A percentile compares a stretch with the other conserved stretches of the same genome.
Evolutionary conservation across 1,140 invertebrate species (phyloP).

Genomic region (Eriosoma lanigerum): DNA sequence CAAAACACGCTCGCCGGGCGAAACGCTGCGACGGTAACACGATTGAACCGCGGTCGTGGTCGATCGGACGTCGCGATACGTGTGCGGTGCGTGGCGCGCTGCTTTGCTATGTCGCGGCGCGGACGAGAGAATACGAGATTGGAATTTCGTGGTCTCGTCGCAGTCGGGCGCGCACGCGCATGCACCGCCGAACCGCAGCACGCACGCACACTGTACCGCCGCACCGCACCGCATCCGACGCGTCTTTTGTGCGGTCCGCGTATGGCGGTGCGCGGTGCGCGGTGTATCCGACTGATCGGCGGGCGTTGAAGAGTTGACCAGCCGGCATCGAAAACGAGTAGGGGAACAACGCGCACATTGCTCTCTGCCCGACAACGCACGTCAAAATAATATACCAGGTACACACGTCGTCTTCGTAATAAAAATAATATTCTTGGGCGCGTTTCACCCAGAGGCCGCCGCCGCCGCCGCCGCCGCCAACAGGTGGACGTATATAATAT

Average conservation of each 20-base stretch:
- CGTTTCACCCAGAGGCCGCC: conserved; percentile 23
- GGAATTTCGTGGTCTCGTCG: conserved; percentile 31
- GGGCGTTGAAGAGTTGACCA: not conserved
- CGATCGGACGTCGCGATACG: conserved; percentile 21
- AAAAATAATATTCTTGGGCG: not conserved
- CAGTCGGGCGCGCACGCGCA: not conserved
- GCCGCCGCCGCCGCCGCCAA: not conserved
- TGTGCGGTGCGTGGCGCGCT: too few relatives aligned
- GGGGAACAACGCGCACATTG: not conserved
- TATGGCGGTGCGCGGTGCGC: not conserved
- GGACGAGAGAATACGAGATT: conserved; percentile 2
- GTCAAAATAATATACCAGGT: too few relatives aligned
- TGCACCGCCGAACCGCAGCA: not conserved
- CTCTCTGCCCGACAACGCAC: too few relatives aligned
- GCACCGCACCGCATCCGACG: not conserved
- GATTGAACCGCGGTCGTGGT: not conserved
- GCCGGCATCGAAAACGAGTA: too few relatives aligned
- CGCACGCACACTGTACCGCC: not conserved
- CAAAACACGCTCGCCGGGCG: not conserved
- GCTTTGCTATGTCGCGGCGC: not conserved
- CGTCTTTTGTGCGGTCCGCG: not conserved
- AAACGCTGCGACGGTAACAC: not conserved
- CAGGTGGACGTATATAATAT: conserved; percentile 26
- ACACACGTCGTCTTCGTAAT: not conserved
- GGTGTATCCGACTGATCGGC: not conserved